Conservation (phyloP, 2,888 invertebrate species). For the Alviniconcha strummeri region DNA sequence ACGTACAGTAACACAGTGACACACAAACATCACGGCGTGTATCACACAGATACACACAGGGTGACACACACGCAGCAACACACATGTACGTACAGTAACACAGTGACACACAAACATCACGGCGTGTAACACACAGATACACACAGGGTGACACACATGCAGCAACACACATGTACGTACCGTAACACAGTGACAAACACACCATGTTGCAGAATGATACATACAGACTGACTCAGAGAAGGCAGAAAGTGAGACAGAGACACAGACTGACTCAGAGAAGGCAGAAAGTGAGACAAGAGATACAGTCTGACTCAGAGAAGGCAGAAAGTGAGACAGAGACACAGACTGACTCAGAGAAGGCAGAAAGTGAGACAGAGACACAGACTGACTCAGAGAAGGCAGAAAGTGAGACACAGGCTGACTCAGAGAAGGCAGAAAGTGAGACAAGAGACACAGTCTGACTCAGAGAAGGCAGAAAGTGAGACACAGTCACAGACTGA, state of each 20-base stretch:
- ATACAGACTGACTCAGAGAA: too few species aligned
- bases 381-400: too few species aligned
- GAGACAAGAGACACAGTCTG: too few species aligned
- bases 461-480: too few species aligned
- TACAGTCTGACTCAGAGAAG: too few species aligned
- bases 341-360: background rate
- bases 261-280: background rate
- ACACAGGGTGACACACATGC: background rate
- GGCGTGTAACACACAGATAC: background rate
- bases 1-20: background rate
- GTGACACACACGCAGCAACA: background rate
- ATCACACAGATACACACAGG: background rate
- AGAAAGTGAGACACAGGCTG: too few species aligned
- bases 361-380: too few species aligned
- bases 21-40: too few species aligned
- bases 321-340: background rate
- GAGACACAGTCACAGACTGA: background rate
- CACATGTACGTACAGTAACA: background rate
- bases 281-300: too few species aligned
- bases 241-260: background rate
- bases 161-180: background rate
- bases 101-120: background rate
- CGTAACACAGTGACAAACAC: too few species aligned
- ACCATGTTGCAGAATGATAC: too few species aligned
- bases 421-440: too few species aligned